These are phyloP conservation scores for Cephalopholis sonnerati DNA, from an alignment of 2,113 vertebrate species.

Conservation along the genomic window DNA sequence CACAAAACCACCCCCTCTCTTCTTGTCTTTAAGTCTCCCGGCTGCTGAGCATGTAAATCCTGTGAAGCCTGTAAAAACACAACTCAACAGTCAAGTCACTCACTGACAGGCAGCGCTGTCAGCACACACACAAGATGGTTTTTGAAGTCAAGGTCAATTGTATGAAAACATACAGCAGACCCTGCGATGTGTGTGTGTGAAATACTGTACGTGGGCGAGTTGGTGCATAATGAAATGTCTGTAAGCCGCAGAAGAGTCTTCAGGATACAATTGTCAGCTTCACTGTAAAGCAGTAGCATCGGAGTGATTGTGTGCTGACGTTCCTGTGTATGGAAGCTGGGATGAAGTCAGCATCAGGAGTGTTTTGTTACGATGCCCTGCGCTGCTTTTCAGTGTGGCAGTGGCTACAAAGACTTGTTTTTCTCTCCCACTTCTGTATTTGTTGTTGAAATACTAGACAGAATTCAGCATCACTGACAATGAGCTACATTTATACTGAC, in stretches of 20 bases:
- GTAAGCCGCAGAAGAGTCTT: conserved; percentile 39
- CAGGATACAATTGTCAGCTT: conserved; percentile 42
- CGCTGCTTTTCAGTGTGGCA: conserved; percentile 3
- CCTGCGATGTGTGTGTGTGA: background rate
- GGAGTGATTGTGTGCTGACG: conserved; percentile 31
- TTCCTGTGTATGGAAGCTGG: conserved; percentile 28
- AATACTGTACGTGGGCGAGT: conserved; percentile 45
- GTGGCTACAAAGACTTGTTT: conserved; percentile 1
- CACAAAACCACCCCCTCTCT: conserved; percentile 32
- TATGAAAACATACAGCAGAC: conserved; percentile 40
- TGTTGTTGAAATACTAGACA: background rate
- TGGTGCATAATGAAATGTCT: conserved; percentile 38
- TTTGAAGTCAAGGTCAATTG: conserved; percentile 70
- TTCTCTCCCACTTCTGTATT: background rate
- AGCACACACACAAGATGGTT: conserved; percentile 57
- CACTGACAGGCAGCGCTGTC: conserved; percentile 66
- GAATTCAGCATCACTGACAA: conserved; percentile 22
- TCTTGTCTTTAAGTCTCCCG: conserved; percentile 78
- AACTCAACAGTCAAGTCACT: conserved; percentile 70
- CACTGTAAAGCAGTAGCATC: conserved; percentile 22
- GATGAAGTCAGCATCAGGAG: conserved; percentile 39
- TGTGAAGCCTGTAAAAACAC: conserved; percentile 72
- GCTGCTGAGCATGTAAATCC: conserved; percentile 79
- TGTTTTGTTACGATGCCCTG: conserved; percentile 16
- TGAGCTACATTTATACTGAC: conserved; percentile 37